Evolutionary conservation across 2,113 vertebrate genomes (phyloP), one percentile per base, ranked within the genome.

Genomic region (Candoia aspera): DNA sequence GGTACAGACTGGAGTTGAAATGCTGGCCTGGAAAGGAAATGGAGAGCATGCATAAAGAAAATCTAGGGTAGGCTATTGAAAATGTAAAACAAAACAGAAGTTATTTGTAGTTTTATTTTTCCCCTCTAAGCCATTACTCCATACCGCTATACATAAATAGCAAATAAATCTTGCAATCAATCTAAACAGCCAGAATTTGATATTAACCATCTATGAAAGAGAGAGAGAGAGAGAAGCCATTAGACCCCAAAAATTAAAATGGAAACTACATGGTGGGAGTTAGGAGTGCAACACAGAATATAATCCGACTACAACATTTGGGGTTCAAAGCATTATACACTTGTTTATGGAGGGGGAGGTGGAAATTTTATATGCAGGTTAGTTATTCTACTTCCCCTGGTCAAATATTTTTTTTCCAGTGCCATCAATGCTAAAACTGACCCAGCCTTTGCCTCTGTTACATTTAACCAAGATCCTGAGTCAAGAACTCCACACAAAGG

Each of bases 401-500:
- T 83, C n/a, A 87, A 42, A 85, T 26, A 84, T 58, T 84, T 26
- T n/a, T 26, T 55, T 58, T 17, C 54, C 73, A 23, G 33, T 42
- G 57, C 21, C 17, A 29, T 55, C 8, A 4, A 90, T 91, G 90
- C 84, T 87, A 0, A 29, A 57, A 90, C 5, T 29, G 12, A 53
- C 12, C 90, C 91, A 62, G 53, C 54, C 12, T 42, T 19, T 88
- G 42, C 64, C 84, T 37, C 54, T 29, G 11, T 55, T 62, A 42
- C 42, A 23, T 79, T 62, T 93, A 89, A 89, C 90, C 84, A n/a
- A 94, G 26, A 19, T 53, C 90, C 57, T 86, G n/a, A 84, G 88
- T 92, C 94, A 87, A 85, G 29, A 68, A 37, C 58, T 94, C 91
- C 12, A 24, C 94, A 94, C 92, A 96, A 94, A 95, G 93, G 93